Evolutionary conservation across 2,888 invertebrate genomes (phyloP), one percentile per base, ranked within the genome.

Genomic region (Drosophila kanekoi): DNA sequence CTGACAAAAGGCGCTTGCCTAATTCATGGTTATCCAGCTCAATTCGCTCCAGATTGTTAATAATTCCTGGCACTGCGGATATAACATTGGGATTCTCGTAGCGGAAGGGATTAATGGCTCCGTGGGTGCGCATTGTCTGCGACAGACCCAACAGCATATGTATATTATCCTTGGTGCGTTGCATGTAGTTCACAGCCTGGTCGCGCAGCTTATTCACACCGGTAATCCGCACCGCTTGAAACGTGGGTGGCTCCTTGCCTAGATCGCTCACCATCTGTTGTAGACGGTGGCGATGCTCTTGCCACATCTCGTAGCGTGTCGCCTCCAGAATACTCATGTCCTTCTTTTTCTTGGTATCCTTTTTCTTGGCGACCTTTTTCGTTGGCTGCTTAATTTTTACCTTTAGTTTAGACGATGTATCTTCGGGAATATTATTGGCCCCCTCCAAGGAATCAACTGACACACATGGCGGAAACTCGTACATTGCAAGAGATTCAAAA

Each of bases 151-250:
- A 8, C 18, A 79, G 52, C 48, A 85, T 41, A 4, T 77, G 79
- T 2, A 86, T 74, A 35, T 86, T 86, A 0, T 69, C 72, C 44
- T 44, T 74, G 20, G 85, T 87, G 4, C 82, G 81, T 0, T 10
- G 6, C 87, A 85, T 79, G 9, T 69, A 87, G 2, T 23, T 33
- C 1, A 40, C n/a, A 0, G 87, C 85, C 44, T 85, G 75, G 1
- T 74, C 77, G 0, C 77, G 65, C 14, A 86, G 14, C 0, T 9
- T 9, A 38, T 75, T 65, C 0, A 79, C 56, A 0, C 81, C 80
- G 1, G 85, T 81, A 16, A 67, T 13, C 0, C 82, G 85, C 0
- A 60, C 69, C 0, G 87, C 65, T 5, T 84, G 72, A 4, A 75
- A 64, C 0, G 3, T 0, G 0, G 87, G 87, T 0, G 85, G 43